Percentiles rank a stretch among this genome's conserved stretches.
These are phyloP conservation scores for Adrianichthys oophorus DNA, from an alignment of 2,797 vertebrate species.

Conservation along the genomic window DNA sequence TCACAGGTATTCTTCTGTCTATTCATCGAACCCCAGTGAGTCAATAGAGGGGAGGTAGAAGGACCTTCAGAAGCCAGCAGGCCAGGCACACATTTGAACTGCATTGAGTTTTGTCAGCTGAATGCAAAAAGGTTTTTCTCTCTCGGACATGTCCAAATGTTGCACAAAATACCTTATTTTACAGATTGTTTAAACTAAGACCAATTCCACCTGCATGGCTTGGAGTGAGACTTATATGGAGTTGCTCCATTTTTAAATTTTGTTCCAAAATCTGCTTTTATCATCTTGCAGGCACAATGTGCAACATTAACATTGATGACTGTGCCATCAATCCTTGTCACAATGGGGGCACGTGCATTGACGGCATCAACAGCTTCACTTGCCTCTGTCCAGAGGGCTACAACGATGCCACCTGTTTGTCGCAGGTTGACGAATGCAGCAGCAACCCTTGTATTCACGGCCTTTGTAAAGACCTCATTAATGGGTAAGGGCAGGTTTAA, in stretches of 20 bases:
- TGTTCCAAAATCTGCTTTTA: constrained; percentile 8
- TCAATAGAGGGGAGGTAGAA: constrained; percentile 56
- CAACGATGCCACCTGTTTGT: constrained; percentile 90
- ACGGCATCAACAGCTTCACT: constrained; percentile 87
- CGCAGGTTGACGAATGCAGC: constrained; percentile 93
- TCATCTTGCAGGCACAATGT: constrained; percentile 85
- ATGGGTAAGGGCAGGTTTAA: constrained; percentile 78
- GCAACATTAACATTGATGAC: constrained; percentile 92
- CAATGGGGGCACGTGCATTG: constrained; percentile 92
- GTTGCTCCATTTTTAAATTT: background rate
- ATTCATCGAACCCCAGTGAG: constrained; percentile 65
- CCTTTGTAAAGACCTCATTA: constrained; percentile 89
- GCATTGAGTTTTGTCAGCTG: constrained; percentile 45
- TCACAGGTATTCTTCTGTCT: constrained; percentile 60
- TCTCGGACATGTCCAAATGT: constrained; percentile 41
- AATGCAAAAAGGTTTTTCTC: constrained; percentile 40
- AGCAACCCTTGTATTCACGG: constrained; percentile 96
- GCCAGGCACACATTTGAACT: constrained; percentile 50
- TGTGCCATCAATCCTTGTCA: constrained; percentile 92
- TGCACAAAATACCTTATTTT: constrained; percentile 37
- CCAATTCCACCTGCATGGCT: constrained; percentile 35
- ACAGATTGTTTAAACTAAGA: constrained; percentile 32
- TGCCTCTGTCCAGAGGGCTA: constrained; percentile 93
- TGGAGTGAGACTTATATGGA: constrained; percentile 15
- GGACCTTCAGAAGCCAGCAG: constrained; percentile 60